phyloP scores from a whole-genome alignment of 2,797 vertebrate species.

The Crocidura indochinensis region DNA sequence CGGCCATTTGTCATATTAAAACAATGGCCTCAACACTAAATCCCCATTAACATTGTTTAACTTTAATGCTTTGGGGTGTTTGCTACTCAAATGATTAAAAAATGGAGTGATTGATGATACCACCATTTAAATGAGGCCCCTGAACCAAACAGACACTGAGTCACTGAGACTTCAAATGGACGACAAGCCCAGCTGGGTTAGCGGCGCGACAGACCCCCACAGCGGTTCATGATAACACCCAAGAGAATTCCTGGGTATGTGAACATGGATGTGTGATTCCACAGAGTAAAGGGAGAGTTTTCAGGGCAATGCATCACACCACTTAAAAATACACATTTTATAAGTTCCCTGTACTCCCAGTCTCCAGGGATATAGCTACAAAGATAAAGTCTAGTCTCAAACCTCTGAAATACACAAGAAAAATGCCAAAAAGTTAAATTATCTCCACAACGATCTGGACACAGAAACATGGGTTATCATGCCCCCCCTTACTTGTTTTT shows the following conservation, averaged over 20 bases:
- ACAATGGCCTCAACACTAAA: slow-evolving; percentile 88
- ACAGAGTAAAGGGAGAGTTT: not conserved
- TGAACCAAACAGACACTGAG: slow-evolving; percentile 80
- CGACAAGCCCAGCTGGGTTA: slow-evolving; percentile 40
- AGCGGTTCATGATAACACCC: not conserved
- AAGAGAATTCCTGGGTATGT: not conserved
- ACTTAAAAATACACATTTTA: not conserved
- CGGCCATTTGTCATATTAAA: slow-evolving; percentile 86
- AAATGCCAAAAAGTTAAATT: not conserved
- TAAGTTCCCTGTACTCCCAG: not conserved
- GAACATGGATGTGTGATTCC: not conserved
- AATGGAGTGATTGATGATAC: slow-evolving; percentile 80
- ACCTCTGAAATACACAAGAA: slow-evolving; percentile 18
- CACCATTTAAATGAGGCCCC: slow-evolving; percentile 83
- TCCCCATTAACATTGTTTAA: slow-evolving; percentile 87
- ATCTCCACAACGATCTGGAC: not conserved
- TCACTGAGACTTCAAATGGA: slow-evolving; percentile 71
- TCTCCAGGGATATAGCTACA: slow-evolving; percentile 31
- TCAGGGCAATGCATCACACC: slow-evolving; percentile 9
- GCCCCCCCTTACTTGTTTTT: slow-evolving; percentile 2
- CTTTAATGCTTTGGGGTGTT: slow-evolving; percentile 81
- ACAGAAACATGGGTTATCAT: not conserved
- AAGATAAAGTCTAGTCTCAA: slow-evolving; percentile 19
- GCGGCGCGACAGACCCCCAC: not conserved
- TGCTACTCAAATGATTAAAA: slow-evolving; percentile 78